Evolutionary conservation across 1,140 invertebrate species (phyloP), one percentile per base, ranked within the genome.

Genomic region (Drosophila pseudoobscura): DNA sequence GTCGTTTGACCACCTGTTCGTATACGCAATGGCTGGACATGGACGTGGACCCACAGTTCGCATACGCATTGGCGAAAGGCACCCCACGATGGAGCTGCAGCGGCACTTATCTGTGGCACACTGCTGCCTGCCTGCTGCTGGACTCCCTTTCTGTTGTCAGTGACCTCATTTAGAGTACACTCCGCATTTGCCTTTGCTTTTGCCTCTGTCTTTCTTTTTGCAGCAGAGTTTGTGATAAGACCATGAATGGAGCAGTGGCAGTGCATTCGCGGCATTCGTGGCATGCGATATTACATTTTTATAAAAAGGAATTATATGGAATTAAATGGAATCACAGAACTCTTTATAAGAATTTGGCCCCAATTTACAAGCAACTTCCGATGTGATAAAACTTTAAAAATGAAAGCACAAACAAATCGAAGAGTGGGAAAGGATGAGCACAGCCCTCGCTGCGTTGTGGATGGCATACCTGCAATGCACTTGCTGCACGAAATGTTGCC

Each of bases 311-410:
- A 39, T 35, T 35, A 35, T 49, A 58, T 57, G 46, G 72, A 64
- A 52, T 24, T 39, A 39, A 57, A 58, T 57, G 46, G 72, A 64
- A 52, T 24, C 52, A 35, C 53, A 74, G 55, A 55, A 46, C 57
- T 13, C 35, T 39, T 39, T 39, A 39, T 39, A 13, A 39, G 31
- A 70, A 68, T 49, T 84, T 85, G 83, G 61, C 82, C 82, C 46
- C 82, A 75, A 84, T 85, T 77, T 13, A 13, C 9, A 74, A 61
- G 77, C 80, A 76, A 87, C 83, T 88, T 88, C 82, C 83, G 82
- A 82, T 87, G 78, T 80, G 82, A 88, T 88, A 87, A 87, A 80
- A 63, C 49, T 1, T 11, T 11, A 35, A 11, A 13, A 39, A 39
- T 39, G 13, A 31, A 39, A 51, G 60, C 26, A 57, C 52, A 43